Evolutionary conservation across 1,140 invertebrate genomes (phyloP).

Genomic region (Venturia canescens): DNA sequence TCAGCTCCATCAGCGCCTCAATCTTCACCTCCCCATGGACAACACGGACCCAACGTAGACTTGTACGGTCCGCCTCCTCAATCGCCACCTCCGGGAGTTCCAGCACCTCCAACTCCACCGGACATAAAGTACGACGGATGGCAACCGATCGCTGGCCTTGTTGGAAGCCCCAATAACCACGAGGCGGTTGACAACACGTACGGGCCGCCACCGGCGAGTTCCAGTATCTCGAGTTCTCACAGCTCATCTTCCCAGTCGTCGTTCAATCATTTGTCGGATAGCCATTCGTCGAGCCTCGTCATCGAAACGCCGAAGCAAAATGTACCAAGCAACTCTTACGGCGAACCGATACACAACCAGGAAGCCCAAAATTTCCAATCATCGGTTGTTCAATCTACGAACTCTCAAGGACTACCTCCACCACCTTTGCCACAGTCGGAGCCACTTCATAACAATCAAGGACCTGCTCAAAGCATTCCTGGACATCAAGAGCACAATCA

Average conservation of each 20-base stretch:
- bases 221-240: slow-evolving; percentile 45
- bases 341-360: slow-evolving; percentile 68
- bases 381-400: slow-evolving; percentile 63
- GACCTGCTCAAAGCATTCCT: slow-evolving; percentile 51
- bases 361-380: slow-evolving; percentile 72
- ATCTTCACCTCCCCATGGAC: slow-evolving; percentile 55
- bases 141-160: slow-evolving; percentile 86
- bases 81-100: slow-evolving; percentile 81
- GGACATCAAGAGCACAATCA: slow-evolving; percentile 40
- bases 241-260: slow-evolving; percentile 5
- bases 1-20: slow-evolving; percentile 72
- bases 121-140: slow-evolving; percentile 89
- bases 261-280: not conserved
- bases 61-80: slow-evolving; percentile 79
- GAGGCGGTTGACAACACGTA: slow-evolving; percentile 35
- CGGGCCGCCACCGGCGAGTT: slow-evolving; percentile 58
- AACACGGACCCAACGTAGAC: slow-evolving; percentile 71
- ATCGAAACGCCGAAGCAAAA: slow-evolving; percentile 55
- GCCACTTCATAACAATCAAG: slow-evolving; percentile 68
- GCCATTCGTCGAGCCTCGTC: slow-evolving; percentile 42
- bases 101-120: slow-evolving; percentile 84
- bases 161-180: slow-evolving; percentile 67
- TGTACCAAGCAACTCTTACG: slow-evolving; percentile 73
- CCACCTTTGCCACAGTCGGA: slow-evolving; percentile 71
- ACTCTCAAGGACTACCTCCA: slow-evolving; percentile 72